Evolutionary conservation across 2,113 vertebrate genomes (phyloP), one percentile per base, ranked within the genome.

Genomic region (Tychaedon coryphoeus): DNA sequence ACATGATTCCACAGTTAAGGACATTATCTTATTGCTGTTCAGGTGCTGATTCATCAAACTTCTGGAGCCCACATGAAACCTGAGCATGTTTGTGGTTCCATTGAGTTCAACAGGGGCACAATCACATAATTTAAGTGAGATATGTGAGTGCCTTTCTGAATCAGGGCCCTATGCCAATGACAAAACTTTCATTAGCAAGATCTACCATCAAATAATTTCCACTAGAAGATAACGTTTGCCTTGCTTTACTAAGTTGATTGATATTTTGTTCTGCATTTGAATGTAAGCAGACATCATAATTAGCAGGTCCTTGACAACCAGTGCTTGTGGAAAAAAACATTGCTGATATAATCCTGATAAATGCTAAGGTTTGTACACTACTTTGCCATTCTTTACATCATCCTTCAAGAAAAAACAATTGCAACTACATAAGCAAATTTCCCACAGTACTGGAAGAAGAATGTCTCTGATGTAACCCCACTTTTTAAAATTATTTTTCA

Each of bases 41-140:
- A 38, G 45, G n/a, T 89, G 89, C 82, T 96, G 93, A 95, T 86
- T 96, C 88, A 92, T 72, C 67, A 85, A 74, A 81, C 28, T 56
- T 43, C 67, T 88, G 77, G 54, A 88, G 24, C 74, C 78, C 36
- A 7, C 75, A 58, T 86, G 85, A 96, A 96, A 94, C 72, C 38
- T 58, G 82, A 90, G 67, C 10, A 3, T 48, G 50, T 85, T 87
- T 93, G 66, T 70, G 64, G 64, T 92, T 90, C 92, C 28, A 47
- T 33, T 29, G 47, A 86, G 60, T 71, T 93, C 72, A 83, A 4
- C 58, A 34, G 51, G 51, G 74, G 53, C 61, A 79, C 14, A 48
- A n/a, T 67, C 9, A 50, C 38, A 78, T 23, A 40, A 77, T 76
- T 43, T 80, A 88, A 40, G 19, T 25, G 62, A 85, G 34, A 69